Evolutionary conservation across 2,797 vertebrate genomes (phyloP), one percentile per base, ranked within the genome.

Genomic region (Leptatherina wallacei): DNA sequence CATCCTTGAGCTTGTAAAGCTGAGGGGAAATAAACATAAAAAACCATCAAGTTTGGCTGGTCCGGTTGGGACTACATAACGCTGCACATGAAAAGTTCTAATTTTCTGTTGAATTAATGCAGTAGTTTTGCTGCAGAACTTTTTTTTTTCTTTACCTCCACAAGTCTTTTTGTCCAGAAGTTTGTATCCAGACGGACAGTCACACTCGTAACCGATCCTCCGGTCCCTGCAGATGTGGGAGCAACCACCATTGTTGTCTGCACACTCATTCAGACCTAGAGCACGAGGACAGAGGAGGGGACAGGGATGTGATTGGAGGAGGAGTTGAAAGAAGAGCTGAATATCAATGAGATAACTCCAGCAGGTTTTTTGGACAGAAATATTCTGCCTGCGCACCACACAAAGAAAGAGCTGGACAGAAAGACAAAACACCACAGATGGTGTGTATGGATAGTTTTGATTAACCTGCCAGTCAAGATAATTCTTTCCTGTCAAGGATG

Each of bases 141-240:
- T 42, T 47, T 38, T 47, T 38, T 60, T 49, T 24, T 51, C 4
- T 71, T 96, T 95, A 99, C 98, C 98, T 92, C 96, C 97, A 78
- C 98, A 99, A 5, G 96, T 98, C 95, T 97, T 99, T 90, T 96
- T 96, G 93, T 99, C 97, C 92, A 98, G 90, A 47, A 99, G 96
- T 88, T 94, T 96, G 93, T 97, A 99, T 52, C 98, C 98, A 0
- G 95, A 86, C 2, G 97, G 98, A 91, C 98, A 99, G 62, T 97
- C 95, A 22, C 98, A 99, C 87, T 97, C 96, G 10, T 96, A 97
- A 79, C 98, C 96, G 0, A 99, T 96, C 85, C 91, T 96, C 78
- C 92, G 93, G 92, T 99, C 97, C 42, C 90, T 96, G 94, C 98
- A 99, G 91, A 97, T 95, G 92, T 99, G 97, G 36, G 98, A 99